Percentiles rank a stretch among this genome's conserved stretches.
These are phyloP conservation scores for Piprites chloris DNA, from an alignment of 2,113 vertebrate genomes.

Conservation along the genomic window DNA sequence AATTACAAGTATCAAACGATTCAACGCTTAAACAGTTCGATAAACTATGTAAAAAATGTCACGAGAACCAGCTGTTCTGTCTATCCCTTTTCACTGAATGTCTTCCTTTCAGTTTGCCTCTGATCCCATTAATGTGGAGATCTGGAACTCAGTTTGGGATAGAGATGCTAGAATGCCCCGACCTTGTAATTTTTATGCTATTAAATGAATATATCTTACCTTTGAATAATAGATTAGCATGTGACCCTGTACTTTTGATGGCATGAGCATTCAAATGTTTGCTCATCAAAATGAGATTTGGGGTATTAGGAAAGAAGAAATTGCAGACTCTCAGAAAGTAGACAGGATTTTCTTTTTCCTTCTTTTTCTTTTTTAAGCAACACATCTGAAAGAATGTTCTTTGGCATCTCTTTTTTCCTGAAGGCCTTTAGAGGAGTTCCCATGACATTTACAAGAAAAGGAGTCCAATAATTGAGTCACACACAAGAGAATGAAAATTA, in stretches of 20 bases:
- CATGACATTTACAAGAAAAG: not conserved
- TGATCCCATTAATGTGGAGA: not conserved
- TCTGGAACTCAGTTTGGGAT: not conserved
- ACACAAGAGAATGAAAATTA: not conserved
- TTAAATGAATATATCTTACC: not conserved
- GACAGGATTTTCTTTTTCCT: not conserved
- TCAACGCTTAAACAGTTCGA: not conserved
- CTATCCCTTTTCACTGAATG: not conserved
- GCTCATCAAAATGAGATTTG: not conserved
- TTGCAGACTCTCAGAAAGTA: not conserved
- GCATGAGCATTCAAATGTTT: not conserved
- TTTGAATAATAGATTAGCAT: not conserved
- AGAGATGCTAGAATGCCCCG: not conserved
- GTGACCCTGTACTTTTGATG: not conserved
- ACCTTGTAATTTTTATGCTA: not conserved
- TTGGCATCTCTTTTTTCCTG: conserved; percentile 33
- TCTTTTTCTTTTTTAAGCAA: not conserved
- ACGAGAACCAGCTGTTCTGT: not conserved
- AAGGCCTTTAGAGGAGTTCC: conserved; percentile 1
- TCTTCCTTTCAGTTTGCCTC: not conserved
- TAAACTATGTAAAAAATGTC: not conserved
- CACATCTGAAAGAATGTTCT: conserved; percentile 4
- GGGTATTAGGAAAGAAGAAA: not conserved
- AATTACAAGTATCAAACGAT: not conserved
- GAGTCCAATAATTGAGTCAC: conserved; percentile 16